Conservation (phyloP, 2,888 invertebrate species). For the Subacronicta megacephala region DNA sequence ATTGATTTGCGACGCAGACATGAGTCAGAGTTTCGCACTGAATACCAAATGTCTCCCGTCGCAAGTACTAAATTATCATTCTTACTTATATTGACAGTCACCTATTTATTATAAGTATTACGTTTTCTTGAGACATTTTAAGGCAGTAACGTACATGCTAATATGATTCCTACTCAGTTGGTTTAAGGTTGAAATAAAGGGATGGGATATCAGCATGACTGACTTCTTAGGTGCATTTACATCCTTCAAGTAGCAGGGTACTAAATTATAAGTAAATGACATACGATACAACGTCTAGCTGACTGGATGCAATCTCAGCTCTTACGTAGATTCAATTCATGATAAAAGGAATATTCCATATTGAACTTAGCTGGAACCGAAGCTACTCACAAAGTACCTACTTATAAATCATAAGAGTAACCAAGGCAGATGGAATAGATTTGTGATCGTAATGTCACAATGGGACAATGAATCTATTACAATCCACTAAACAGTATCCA, state of each 20-base stretch:
- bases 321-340: conserved; percentile 59
- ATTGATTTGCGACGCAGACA: conserved; percentile 39
- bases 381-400: conserved; percentile 1
- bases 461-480: conserved; percentile 7
- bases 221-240: conserved; percentile 51
- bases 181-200: conserved; percentile 4
- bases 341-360: conserved; percentile 58
- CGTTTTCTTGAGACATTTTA: conserved; percentile 25
- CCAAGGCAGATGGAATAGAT: conserved; percentile 1
- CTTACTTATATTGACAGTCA: conserved; percentile 36
- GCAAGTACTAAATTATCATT: conserved; percentile 47
- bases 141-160: background rate
- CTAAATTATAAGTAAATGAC: conserved; percentile 75
- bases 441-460: conserved; percentile 2
- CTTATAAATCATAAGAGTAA: conserved; percentile 2
- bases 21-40: conserved; percentile 29
- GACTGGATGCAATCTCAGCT: conserved; percentile 64
- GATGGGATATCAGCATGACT: conserved; percentile 3
- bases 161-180: conserved; percentile 1
- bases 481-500: conserved; percentile 4
- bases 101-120: conserved; percentile 43
- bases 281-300: conserved; percentile 58
- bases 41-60: conserved; percentile 34
- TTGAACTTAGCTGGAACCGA: conserved; percentile 12
- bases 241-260: conserved; percentile 65